Base-by-base conservation (phyloP, 2,888 invertebrate genomes). In the Drosophila histrio region DNA sequence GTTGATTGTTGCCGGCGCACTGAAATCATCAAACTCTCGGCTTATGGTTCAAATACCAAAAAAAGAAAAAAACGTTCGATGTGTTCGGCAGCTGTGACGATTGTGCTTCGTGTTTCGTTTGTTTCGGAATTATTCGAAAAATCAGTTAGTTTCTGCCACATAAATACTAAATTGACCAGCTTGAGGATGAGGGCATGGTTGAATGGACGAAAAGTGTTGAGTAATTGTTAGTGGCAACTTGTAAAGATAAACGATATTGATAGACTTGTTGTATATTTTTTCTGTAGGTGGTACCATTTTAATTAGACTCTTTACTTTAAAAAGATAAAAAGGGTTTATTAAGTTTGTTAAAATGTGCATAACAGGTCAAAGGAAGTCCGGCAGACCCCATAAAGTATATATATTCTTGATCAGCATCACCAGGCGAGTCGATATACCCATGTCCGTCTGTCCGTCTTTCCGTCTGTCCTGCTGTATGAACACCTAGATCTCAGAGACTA, bases 1-100 rank as follows among this genome's bases (percentile, higher is more conserved):
- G n/a, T n/a, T 59, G 87, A 80, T 78, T 72, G 82, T 62, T 84
- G 73, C 65, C 71, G 54, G 47, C 69, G 44, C 43, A 83, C 82
- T 83, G 67, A 87, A 71, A 50, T 39, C 24, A 34, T 58, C n/a
- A 4, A 32, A 30, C 44, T 32, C 15, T 6, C 49, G 13, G 47
- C 60, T 3, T 24, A 6, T 19, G n/a, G 56, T 49, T 68, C 53
- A 82, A 86, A 65, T 69, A 79, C 43, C 32, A 57, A 52, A 50
- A 56, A 41, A 54, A 74, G 69, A 24, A 57, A 52, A 50, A 56
- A 41, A 54, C 77, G 69, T 72, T 74, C 67, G 83, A 77, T 50
- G 53, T 63, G 63, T 50, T 63, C 68, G 76, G 44, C 65, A 66
- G 56, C 59, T 74, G 41, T 58, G 38, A 73, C 46, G 69, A 60